phyloP scores from a whole-genome alignment of 2,797 vertebrate genomes.

The Australoheros facetus region DNA sequence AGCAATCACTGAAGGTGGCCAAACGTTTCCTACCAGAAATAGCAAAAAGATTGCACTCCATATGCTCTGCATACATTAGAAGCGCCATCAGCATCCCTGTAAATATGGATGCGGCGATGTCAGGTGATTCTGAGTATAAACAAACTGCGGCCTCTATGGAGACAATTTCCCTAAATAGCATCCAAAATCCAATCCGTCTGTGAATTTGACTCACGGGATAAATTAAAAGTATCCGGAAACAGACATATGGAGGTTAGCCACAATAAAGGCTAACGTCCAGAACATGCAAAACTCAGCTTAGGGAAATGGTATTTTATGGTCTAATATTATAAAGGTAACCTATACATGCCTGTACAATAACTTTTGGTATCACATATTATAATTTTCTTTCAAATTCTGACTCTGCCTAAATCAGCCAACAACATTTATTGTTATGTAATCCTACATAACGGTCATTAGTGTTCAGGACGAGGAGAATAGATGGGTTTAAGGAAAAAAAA shows the following conservation, averaged over 20 bases:
- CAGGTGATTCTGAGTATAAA: neutral
- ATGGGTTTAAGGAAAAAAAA: neutral
- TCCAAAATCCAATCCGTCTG: neutral
- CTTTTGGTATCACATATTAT: neutral
- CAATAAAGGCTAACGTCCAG: neutral
- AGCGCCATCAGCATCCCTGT: neutral
- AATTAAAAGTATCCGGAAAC: neutral
- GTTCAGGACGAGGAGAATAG: neutral
- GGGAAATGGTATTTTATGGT: neutral
- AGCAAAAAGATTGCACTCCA: neutral
- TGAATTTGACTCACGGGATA: neutral
- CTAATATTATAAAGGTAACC: neutral
- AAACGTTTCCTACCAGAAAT: neutral
- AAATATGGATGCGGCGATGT: neutral
- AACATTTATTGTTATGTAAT: neutral
- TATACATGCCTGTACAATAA: neutral
- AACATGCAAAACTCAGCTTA: neutral
- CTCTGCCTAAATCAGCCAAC: neutral
- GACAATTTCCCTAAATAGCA: neutral
- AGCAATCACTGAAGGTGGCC: neutral
- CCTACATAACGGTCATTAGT: fast-evolving
- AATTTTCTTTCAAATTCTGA: too few relatives aligned
- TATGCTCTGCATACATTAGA: fast-evolving
- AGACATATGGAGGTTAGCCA: fast-evolving
- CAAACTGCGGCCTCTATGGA: neutral